A percentile compares a stretch with the other conserved stretches of the same genome.
phyloP scores from a whole-genome alignment of 2,113 vertebrate genomes.

The Candoia aspera region DNA sequence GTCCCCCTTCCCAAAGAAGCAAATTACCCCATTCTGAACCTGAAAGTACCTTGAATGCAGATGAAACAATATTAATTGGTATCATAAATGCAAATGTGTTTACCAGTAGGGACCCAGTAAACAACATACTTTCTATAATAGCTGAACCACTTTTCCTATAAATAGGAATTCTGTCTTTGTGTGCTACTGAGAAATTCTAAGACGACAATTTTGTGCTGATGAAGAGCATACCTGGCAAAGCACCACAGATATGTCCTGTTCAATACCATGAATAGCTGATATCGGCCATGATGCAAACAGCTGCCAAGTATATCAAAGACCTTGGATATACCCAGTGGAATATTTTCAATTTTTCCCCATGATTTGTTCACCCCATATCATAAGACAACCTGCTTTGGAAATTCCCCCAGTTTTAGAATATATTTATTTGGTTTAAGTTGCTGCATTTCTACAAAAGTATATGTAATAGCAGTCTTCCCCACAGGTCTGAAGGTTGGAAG shows the following conservation, averaged over 20 bases:
- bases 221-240: neutral
- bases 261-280: neutral
- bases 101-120: neutral
- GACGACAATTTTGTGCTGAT: neutral
- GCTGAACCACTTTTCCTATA: neutral
- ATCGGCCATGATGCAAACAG: neutral
- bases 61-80: neutral
- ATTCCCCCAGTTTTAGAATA: neutral
- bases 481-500: neutral
- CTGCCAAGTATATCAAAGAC: neutral
- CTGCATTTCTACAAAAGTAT: neutral
- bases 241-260: neutral
- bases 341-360: neutral
- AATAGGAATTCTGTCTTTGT: neutral
- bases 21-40: conserved; percentile 96
- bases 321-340: neutral
- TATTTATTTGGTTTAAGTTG: neutral
- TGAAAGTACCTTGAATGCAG: conserved; percentile 83
- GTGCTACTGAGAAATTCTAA: neutral
- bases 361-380: neutral
- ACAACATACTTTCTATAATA: neutral
- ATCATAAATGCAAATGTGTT: neutral
- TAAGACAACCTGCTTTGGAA: neutral
- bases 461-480: neutral
- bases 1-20: conserved; percentile 89